Evolutionary conservation across 2,888 invertebrate species (phyloP).

Genomic region (Sympetrum striolatum): DNA sequence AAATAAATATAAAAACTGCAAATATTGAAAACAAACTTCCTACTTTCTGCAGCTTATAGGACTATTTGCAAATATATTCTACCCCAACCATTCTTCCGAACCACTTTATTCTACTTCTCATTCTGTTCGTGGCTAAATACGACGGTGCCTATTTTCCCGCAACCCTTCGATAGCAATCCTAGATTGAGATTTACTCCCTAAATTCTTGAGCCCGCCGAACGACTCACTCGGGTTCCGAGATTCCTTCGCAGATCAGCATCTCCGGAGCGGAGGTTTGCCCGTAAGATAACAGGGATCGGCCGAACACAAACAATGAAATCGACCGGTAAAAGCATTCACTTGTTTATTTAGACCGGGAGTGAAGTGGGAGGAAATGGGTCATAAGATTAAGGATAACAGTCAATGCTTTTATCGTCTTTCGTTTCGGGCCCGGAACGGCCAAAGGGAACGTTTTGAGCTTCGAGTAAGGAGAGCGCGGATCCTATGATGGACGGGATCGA

Average conservation of each 20-base stretch:
- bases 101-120: no score
- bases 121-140: no score
- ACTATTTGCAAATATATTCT: no score
- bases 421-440: neutral
- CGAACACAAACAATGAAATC: slow-evolving; percentile 16
- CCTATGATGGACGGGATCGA: neutral
- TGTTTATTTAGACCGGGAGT: neutral
- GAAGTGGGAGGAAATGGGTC: slow-evolving; percentile 1
- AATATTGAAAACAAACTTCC: no score
- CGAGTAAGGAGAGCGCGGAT: neutral
- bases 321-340: slow-evolving; percentile 28
- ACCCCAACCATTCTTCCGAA: no score
- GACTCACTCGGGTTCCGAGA: neutral
- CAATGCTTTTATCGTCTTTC: neutral
- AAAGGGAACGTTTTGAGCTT: neutral
- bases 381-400: slow-evolving; percentile 17
- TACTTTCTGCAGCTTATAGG: no score
- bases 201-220: no score
- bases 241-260: neutral
- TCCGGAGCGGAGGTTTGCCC: neutral
- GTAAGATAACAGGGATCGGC: slow-evolving; percentile 11
- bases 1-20: no score
- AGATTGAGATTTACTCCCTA: no score
- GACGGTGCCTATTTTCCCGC: no score
- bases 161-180: no score